Percentiles rank a stretch among this genome's conserved stretches.
These are phyloP conservation scores for Rhopilema esculentum DNA, from an alignment of 30 jellyfish, hydroid and myxozoan genomes.

Conservation along the genomic window DNA sequence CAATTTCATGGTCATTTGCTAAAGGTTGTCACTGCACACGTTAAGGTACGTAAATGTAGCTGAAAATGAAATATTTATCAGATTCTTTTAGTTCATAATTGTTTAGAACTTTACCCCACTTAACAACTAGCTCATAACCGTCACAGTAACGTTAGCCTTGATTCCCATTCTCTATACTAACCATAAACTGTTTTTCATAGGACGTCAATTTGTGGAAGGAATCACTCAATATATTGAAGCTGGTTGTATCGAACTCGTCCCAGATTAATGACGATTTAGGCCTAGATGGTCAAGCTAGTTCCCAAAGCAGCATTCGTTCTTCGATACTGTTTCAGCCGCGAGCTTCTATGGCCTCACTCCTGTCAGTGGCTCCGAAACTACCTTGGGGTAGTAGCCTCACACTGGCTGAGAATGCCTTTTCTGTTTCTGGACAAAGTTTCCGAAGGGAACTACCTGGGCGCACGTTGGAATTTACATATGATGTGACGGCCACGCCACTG, in stretches of 20 bases:
- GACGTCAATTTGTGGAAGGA: constrained; percentile 98
- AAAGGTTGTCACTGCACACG: constrained; percentile 96
- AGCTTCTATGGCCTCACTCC: constrained; percentile 93
- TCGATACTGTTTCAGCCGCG: constrained; percentile 91
- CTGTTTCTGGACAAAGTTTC: constrained; percentile 78
- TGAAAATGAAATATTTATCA: too few species aligned
- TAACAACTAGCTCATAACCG: too few species aligned
- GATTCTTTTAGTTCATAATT: too few species aligned
- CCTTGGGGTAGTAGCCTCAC: constrained; percentile 96
- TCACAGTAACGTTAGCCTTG: too few species aligned
- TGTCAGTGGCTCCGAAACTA: constrained; percentile 87
- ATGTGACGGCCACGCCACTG: constrained; percentile 94
- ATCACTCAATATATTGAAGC: constrained; percentile 87
- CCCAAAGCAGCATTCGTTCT: constrained; percentile 62
- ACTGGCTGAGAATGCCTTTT: constrained; percentile 89
- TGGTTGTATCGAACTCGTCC: constrained; percentile 97
- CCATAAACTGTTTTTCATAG: constrained; percentile 28
- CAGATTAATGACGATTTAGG: constrained; percentile 88
- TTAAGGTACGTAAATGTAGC: constrained; percentile 65
- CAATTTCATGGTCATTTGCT: constrained; percentile 94
- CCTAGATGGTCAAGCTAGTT: constrained; percentile 34
- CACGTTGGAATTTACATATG: constrained; percentile 95
- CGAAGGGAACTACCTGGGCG: constrained; percentile 98
- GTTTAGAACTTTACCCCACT: too few species aligned
- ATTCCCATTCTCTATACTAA: not conserved